phyloP scores from a whole-genome alignment of 2,113 vertebrate genomes.

The Hystrix cristata region DNA sequence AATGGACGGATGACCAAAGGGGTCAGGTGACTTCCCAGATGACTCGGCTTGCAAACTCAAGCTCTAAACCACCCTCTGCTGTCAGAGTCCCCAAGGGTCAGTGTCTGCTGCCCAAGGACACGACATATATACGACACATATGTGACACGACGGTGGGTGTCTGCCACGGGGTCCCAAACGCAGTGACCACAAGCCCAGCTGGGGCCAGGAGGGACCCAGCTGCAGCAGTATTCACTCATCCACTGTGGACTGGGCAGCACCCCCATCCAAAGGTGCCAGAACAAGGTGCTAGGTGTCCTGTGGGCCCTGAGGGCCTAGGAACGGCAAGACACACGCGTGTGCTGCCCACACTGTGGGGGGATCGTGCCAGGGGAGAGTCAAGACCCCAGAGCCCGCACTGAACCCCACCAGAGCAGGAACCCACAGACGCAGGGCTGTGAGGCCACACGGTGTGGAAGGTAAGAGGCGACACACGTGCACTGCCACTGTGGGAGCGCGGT shows the following conservation, averaged over 20 bases:
- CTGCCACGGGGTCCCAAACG: rapidly evolving
- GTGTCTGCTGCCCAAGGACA: not conserved
- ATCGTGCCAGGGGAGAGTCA: not conserved
- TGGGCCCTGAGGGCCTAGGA: not conserved
- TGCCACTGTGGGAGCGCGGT: too few relatives aligned
- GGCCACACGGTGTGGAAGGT: too few relatives aligned
- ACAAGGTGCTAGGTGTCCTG: not conserved
- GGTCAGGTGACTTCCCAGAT: not conserved
- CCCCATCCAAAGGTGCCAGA: not conserved
- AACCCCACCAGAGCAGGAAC: not conserved
- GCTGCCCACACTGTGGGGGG: not conserved
- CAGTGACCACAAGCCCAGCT: not conserved
- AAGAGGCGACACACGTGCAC: too few relatives aligned
- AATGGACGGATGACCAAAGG: not conserved
- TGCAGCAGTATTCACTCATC: not conserved
- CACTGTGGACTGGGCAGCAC: not conserved
- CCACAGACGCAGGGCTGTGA: too few relatives aligned
- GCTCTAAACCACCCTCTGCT: not conserved
- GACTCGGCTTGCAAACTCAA: not conserved
- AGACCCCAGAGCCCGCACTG: not conserved
- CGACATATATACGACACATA: not conserved
- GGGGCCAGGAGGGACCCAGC: too few relatives aligned
- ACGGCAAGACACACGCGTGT: not conserved
- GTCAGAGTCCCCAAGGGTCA: not conserved
- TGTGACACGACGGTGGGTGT: not conserved